Base-by-base conservation (phyloP, 2,113 vertebrate species). In the Dicerorhinus sumatrensis region DNA sequence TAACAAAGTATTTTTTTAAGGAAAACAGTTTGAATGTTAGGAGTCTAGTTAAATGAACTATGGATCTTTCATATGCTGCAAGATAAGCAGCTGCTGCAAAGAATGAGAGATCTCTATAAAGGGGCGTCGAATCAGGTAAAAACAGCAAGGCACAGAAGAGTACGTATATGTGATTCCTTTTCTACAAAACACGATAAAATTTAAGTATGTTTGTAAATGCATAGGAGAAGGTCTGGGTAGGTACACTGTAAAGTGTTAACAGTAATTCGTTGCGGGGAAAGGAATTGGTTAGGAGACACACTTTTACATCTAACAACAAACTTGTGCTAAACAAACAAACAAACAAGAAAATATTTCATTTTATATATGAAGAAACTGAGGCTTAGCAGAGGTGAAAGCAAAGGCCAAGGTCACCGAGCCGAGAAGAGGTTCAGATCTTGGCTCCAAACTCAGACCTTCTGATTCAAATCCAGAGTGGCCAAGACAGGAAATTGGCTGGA, bases 401-500 rank as follows among this genome's bases (percentile, higher is more conserved):
- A 54, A 2, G 60, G 36, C 39, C 88, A 72, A 60, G 88, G 73
- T 90, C 96, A 84, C 39, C 0, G 36, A 56, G 11, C 76, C 42
- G 60, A 85, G 85, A 91, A 91, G 95, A 58, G 36, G 21, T 60
- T 89, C 91, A 58, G 60, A 80, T 67, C 36, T n/a, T 76, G 81
- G 70, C 83, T 90, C n/a, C 18, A 65, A 76, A 87, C 70, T 48
- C 85, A 31, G 46, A 51, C 76, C 48, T 89, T 80, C 80, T 97
- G 96, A 95, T 88, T 96, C 83, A 70, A 80, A 79, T 20, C 51
- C 63, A 94, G 80, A 75, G 72, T 23, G 31, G 63, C 77, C 2
- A 10, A 76, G 81, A 80, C 96, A 92, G 97, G 96, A 98, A 95
- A 25, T 31, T 4, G 9, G 75, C 87, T n/a, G 73, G 86, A 36